Evolutionary conservation across 2,888 invertebrate species (phyloP).

Genomic region (Cataglyphis altisquamis): DNA sequence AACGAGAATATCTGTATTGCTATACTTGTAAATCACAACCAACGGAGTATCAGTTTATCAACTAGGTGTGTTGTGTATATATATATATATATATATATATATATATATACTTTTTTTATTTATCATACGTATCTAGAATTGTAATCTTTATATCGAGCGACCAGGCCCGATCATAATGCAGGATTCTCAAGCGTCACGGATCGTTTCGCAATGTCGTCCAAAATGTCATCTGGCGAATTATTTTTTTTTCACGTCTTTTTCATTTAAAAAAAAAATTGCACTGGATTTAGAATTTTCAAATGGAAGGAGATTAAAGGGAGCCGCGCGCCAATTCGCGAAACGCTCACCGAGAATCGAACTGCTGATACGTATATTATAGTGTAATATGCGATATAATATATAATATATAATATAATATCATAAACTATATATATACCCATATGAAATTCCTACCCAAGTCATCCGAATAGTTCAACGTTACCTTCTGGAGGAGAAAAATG

Average conservation of each 20-base stretch:
- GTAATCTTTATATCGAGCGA: slow-evolving; percentile 67
- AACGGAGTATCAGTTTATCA: slow-evolving; percentile 84
- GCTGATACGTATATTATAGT: slow-evolving; percentile 62
- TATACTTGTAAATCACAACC: slow-evolving; percentile 85
- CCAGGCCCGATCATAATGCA: slow-evolving; percentile 68
- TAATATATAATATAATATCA: slow-evolving; percentile 68
- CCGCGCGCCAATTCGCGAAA: slow-evolving; percentile 55
- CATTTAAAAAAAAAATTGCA: neutral
- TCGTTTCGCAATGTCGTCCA: slow-evolving; percentile 44
- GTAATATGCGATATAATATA: slow-evolving; percentile 63
- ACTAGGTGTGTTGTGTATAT: slow-evolving; percentile 72
- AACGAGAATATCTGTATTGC: slow-evolving; percentile 78
- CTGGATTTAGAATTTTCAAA: neutral
- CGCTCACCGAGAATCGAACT: slow-evolving; percentile 57
- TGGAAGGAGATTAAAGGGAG: neutral
- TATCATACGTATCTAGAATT: slow-evolving; percentile 68
- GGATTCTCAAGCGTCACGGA: slow-evolving; percentile 56
- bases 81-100: slow-evolving; percentile 57
- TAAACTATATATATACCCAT: slow-evolving; percentile 62
- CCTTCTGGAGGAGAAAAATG: neutral
- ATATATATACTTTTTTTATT: slow-evolving; percentile 61
- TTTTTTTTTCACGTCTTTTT: neutral
- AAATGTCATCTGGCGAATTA: neutral
- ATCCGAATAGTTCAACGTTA: neutral
- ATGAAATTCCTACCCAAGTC: slow-evolving; percentile 63